A percentile compares a stretch with the other conserved stretches of the same genome.
These are phyloP conservation scores for Coracias cyanogaster DNA, from an alignment of 2,797 vertebrate species.

Conservation along the genomic window DNA sequence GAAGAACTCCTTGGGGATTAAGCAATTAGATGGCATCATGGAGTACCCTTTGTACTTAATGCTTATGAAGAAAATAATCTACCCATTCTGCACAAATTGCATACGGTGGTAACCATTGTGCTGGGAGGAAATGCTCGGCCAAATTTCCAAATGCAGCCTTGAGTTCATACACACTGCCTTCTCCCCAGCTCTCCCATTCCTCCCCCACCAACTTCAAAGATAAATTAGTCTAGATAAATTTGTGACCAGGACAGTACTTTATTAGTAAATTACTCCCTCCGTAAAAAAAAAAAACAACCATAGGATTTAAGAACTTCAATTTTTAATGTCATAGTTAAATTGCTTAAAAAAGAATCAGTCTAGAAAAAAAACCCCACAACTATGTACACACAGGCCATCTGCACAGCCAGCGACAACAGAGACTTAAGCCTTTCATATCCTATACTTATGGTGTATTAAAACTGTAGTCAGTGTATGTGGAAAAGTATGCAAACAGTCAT, in stretches of 20 bases:
- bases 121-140: neutral
- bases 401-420: neutral
- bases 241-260: neutral
- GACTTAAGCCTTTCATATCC: constrained; percentile 6
- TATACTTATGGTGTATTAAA: neutral
- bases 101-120: neutral
- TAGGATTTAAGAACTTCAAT: neutral
- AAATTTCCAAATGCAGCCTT: neutral
- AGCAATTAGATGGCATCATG: constrained; percentile 65
- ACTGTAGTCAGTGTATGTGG: neutral
- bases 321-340: neutral
- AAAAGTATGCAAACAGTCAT: neutral
- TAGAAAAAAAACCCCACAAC: neutral
- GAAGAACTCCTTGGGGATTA: constrained; percentile 47
- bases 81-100: neutral
- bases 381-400: neutral
- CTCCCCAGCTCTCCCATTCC: neutral
- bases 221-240: neutral
- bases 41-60: constrained; percentile 55
- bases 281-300: neutral
- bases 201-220: neutral
- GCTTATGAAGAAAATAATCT: constrained; percentile 48
- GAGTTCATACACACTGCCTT: fast-evolving
- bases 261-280: neutral
- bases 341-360: neutral